Conservation (phyloP, 2,113 vertebrate genomes). For the Orientallactaga bullata region DNA sequence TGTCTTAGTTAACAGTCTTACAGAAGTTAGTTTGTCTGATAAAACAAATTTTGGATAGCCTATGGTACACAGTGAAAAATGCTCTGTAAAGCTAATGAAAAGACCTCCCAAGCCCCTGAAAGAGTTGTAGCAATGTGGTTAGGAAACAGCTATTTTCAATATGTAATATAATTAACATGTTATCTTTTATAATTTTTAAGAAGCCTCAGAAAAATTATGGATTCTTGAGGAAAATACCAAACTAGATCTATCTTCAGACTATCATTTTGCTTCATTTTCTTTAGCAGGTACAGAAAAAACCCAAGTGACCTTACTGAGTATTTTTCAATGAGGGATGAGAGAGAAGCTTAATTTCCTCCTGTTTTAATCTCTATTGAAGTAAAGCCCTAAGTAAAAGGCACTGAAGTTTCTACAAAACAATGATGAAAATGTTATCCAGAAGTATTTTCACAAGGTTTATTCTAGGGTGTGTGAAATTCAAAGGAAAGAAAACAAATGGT, state of each 20-base stretch:
- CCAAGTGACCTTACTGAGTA: not conserved
- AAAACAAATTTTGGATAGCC: not conserved
- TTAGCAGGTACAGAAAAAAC: not conserved
- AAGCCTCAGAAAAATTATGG: not conserved
- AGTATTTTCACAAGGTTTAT: slow-evolving; percentile 29
- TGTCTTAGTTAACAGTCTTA: not conserved
- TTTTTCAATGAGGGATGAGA: slow-evolving; percentile 30
- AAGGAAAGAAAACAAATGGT: slow-evolving; percentile 76
- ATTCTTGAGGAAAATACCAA: not conserved
- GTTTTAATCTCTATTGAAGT: slow-evolving; percentile 45
- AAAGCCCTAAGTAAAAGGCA: slow-evolving; percentile 46
- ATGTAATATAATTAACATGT: not conserved
- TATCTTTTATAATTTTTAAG: not conserved
- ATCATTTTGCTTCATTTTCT: not conserved
- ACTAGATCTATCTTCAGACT: not conserved
- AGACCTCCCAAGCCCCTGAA: not conserved
- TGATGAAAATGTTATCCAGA: slow-evolving; percentile 44
- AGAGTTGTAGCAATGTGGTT: not conserved
- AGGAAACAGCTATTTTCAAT: not conserved
- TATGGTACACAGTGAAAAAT: not conserved
- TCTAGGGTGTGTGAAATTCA: slow-evolving; percentile 76
- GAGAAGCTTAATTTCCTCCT: not conserved
- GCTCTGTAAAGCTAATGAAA: not conserved
- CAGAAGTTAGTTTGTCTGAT: not conserved
- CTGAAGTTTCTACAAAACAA: slow-evolving; percentile 56